Evolutionary conservation across 2,888 invertebrate genomes (phyloP), one percentile per base, ranked within the genome.

Genomic region (Andrena chrysosceles): DNA sequence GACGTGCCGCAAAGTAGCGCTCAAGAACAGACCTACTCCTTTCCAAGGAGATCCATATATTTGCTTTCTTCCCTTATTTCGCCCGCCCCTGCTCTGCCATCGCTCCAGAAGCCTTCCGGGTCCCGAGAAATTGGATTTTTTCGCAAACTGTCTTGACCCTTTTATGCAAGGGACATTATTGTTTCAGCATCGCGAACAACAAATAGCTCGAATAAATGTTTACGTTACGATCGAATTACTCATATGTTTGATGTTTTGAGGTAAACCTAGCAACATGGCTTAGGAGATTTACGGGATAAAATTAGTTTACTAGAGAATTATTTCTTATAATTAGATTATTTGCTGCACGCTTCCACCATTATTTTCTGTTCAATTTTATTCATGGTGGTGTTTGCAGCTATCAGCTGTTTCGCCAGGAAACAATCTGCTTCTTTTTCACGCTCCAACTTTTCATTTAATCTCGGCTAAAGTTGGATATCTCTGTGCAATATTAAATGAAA

Each of bases 61-160:
- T 70, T 67, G 62, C 42, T 69, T 70, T 26, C 77, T 49, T 54
- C 63, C 56, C 42, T 69, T 71, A 68, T 78, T 71, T 62, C 26
- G 23, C 16, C 26, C 31, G 33, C 54, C 10, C 16, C 48, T 33
- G 20, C 59, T 54, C 56, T 71, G 70, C 56, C 35, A 48, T 73
- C 70, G 33, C 13, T 31, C 31, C 10, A n/a, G 49, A 59, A 76
- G 72, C 78, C 74, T 49, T 60, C 70, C 52, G 35, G 72, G 60
- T 54, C 69, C 42, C 52, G 26, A 20, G 52, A 86, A 83, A 87
- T 86, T 86, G 81, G 72, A 81, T 85, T 76, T 73, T 80, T 78
- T 68, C 78, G 68, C 31, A 70, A 83, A 67, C 78, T 59, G 60
- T 76, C 56, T 67, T 49, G 69, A 48, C 56, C 52, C 31, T 26